A percentile compares a stretch with the other conserved stretches of the same genome.
Evolutionary conservation across 2,888 invertebrate genomes (phyloP).

Genomic region (Tetragonisca angustula): DNA sequence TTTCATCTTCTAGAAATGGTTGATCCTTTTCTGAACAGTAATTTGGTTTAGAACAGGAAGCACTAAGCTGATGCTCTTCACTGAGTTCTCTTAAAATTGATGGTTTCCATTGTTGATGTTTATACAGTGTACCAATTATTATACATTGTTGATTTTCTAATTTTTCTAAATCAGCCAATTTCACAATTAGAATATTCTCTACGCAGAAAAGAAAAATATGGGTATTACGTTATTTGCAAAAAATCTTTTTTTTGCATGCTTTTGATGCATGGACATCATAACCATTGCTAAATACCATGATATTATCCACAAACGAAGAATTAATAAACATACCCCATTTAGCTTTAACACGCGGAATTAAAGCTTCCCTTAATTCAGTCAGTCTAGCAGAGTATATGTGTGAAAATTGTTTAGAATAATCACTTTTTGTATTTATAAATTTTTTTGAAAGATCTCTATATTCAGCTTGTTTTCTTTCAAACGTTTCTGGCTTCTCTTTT

Average conservation of each 20-base stretch:
- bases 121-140: constrained; percentile 96
- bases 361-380: constrained; percentile 88
- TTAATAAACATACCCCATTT: constrained; percentile 87
- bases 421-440: constrained; percentile 66
- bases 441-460: constrained; percentile 70
- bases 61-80: constrained; percentile 93
- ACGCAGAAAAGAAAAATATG: constrained; percentile 28
- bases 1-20: constrained; percentile 95
- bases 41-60: constrained; percentile 88
- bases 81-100: constrained; percentile 96
- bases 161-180: constrained; percentile 90
- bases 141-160: constrained; percentile 89
- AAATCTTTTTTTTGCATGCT: not conserved
- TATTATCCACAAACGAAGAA: not conserved
- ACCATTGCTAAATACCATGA: constrained; percentile 13
- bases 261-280: not conserved
- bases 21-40: constrained; percentile 93
- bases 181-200: constrained; percentile 83
- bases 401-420: constrained; percentile 90
- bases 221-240: not conserved
- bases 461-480: constrained; percentile 68
- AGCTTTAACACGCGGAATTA: constrained; percentile 86
- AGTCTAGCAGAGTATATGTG: constrained; percentile 93
- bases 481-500: constrained; percentile 56
- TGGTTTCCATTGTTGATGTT: constrained; percentile 95